Percentiles rank a stretch among this genome's conserved stretches.
Evolutionary conservation across 2,113 vertebrate genomes (phyloP).

Genomic region (Bostrychus sinensis): DNA sequence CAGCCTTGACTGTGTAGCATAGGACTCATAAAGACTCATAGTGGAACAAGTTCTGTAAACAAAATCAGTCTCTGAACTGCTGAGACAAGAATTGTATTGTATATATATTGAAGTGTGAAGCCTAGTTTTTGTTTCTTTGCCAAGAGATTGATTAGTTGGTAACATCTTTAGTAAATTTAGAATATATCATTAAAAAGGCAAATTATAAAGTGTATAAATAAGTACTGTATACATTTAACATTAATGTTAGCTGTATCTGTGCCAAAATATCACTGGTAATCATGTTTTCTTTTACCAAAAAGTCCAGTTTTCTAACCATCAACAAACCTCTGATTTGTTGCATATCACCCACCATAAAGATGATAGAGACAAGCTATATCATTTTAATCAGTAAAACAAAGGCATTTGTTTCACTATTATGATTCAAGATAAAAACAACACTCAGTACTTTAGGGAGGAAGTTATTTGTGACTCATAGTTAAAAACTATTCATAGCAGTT

Average conservation of each 20-base stretch:
- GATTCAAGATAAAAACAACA: too few relatives aligned
- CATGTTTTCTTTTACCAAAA: slow-evolving; percentile 3
- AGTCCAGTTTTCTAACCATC: not conserved
- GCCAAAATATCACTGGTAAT: not conserved
- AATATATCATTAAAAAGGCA: not conserved
- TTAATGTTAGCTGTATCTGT: not conserved
- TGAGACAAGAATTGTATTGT: not conserved
- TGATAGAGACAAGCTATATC: too few relatives aligned
- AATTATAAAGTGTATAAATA: too few relatives aligned
- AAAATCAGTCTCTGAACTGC: not conserved
- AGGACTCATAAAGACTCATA: slow-evolving; percentile 6
- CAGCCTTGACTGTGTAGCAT: slow-evolving; percentile 13
- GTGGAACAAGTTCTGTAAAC: not conserved
- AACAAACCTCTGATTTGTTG: too few relatives aligned
- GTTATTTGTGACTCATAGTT: not conserved
- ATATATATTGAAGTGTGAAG: not conserved
- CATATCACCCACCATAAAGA: too few relatives aligned
- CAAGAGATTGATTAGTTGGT: not conserved
- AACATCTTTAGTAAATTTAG: not conserved
- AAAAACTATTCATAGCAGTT: not conserved
- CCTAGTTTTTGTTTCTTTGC: not conserved
- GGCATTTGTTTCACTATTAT: too few relatives aligned
- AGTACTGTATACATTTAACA: not conserved
- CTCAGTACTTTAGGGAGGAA: too few relatives aligned
- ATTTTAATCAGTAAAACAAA: too few relatives aligned